Evolutionary conservation across 2,113 vertebrate genomes (phyloP).

Genomic region (Manacus vitellinus): DNA sequence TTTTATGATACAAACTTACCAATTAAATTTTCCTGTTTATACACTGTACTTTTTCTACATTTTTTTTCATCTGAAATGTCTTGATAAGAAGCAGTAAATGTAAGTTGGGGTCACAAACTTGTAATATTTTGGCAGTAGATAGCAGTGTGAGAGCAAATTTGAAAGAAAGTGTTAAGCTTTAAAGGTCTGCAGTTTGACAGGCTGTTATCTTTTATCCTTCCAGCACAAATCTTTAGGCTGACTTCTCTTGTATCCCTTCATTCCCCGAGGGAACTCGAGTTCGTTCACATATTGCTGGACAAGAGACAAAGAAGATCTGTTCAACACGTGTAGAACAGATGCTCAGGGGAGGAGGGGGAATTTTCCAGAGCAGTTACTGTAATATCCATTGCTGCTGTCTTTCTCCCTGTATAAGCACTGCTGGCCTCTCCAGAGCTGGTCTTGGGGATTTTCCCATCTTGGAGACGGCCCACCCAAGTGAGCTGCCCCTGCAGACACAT

Average conservation of each 20-base stretch:
- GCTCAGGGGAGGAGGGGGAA: slow-evolving; percentile 38
- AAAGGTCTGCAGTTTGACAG: slow-evolving; percentile 59
- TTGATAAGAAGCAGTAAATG: slow-evolving; percentile 33
- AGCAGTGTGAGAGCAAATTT: slow-evolving; percentile 45
- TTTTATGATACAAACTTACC: background rate
- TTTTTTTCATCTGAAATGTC: background rate
- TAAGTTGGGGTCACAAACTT: slow-evolving; percentile 4
- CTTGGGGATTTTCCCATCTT: slow-evolving; percentile 1
- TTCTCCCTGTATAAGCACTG: slow-evolving; percentile 1
- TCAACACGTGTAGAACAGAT: slow-evolving; percentile 73
- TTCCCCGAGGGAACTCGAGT: slow-evolving; percentile 46
- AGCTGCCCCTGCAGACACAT: background rate
- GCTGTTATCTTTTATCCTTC: slow-evolving; percentile 64
- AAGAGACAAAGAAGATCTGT: slow-evolving; percentile 60
- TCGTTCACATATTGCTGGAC: slow-evolving; percentile 51
- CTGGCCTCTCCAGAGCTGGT: slow-evolving; percentile 3
- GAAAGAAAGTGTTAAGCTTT: slow-evolving; percentile 62
- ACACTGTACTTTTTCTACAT: background rate
- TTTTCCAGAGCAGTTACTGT: slow-evolving; percentile 34
- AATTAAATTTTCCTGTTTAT: background rate
- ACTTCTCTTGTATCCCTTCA: slow-evolving; percentile 52
- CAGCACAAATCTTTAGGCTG: slow-evolving; percentile 57
- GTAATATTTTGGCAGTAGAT: slow-evolving; percentile 21
- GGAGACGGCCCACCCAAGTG: slow-evolving; percentile 9
- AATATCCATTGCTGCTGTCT: slow-evolving; percentile 59